Conservation (phyloP, 2,113 vertebrate genomes). For the Pyxicephalus adspersus region DNA sequence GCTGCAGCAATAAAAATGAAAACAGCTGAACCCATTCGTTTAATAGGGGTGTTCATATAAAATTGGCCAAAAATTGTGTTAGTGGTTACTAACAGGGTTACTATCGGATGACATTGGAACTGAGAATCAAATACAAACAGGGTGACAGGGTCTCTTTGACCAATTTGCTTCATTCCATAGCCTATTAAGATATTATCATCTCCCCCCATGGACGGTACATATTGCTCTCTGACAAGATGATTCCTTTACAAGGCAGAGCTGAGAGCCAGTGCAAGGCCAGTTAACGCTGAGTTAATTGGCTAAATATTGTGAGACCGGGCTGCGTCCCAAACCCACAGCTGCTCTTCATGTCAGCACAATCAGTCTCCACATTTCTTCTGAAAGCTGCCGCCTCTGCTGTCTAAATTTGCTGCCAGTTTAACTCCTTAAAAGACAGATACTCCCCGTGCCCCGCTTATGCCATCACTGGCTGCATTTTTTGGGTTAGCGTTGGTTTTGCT, state of each 20-base stretch:
- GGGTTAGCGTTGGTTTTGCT: no score
- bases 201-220: neutral
- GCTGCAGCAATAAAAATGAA: no score
- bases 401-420: conserved; percentile 29
- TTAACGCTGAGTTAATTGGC: conserved; percentile 54
- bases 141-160: no score
- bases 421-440: conserved; percentile 18
- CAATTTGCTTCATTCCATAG: neutral
- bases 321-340: conserved; percentile 49
- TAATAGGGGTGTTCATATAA: no score
- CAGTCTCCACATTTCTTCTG: conserved; percentile 39
- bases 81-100: no score
- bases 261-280: conserved; percentile 23
- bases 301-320: conserved; percentile 54
- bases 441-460: no score
- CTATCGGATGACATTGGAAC: no score
- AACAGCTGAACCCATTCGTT: no score
- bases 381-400: conserved; percentile 16
- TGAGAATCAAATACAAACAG: no score
- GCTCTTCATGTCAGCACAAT: conserved; percentile 51
- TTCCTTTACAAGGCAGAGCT: conserved; percentile 20
- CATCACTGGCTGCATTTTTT: no score
- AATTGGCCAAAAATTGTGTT: no score
- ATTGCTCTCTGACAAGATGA: conserved; percentile 19
- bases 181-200: neutral